phyloP scores from a whole-genome alignment of 2,113 vertebrate genomes.

The Syngnathus typhle region DNA sequence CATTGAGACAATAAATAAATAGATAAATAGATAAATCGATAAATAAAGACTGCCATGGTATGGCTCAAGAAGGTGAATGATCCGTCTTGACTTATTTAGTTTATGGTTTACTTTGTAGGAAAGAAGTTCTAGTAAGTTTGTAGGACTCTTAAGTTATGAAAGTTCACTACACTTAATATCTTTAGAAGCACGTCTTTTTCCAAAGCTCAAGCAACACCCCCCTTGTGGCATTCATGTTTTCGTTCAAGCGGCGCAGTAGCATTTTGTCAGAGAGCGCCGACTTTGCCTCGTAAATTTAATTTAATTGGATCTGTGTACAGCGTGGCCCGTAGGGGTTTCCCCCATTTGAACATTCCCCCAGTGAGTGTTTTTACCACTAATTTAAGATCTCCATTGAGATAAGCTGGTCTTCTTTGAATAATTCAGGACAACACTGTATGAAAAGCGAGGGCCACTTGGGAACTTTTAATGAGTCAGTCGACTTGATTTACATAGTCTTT shows the following conservation, averaged over 20 bases:
- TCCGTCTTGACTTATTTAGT: neutral
- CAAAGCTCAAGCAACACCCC: neutral
- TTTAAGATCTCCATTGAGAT: neutral
- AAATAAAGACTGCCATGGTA: neutral
- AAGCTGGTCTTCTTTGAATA: neutral
- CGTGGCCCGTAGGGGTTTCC: neutral
- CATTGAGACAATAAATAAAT: too few species aligned
- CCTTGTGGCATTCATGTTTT: neutral
- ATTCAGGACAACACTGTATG: neutral
- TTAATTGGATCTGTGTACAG: neutral
- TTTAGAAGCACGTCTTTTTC: too few species aligned
- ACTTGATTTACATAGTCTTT: constrained; percentile 9
- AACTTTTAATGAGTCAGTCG: constrained; percentile 21
- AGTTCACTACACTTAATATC: neutral
- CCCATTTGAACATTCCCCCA: neutral
- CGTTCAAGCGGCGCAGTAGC: neutral
- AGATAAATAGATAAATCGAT: too few species aligned
- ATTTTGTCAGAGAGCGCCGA: neutral
- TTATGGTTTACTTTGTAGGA: neutral
- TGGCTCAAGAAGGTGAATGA: neutral
- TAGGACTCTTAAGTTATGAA: neutral
- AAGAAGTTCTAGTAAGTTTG: neutral
- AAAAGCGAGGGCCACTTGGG: constrained; percentile 2
- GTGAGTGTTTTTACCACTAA: neutral
- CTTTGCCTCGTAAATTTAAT: neutral